Evolutionary conservation across 2,888 invertebrate genomes (phyloP), one percentile per base, ranked within the genome.

Genomic region (Itoplectis maculator): DNA sequence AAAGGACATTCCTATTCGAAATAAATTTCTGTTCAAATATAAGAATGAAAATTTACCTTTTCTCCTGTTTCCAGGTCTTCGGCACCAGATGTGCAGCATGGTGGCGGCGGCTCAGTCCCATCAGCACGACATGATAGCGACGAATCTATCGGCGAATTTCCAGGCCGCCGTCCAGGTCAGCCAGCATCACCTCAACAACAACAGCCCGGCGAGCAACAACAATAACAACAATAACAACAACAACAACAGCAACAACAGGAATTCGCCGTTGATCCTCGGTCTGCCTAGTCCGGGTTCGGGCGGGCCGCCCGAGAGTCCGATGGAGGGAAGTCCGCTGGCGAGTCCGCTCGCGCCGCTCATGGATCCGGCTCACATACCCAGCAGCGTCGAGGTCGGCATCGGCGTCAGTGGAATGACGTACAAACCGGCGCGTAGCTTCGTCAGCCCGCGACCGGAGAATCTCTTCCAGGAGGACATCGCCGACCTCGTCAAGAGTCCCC

Each of bases 71-170:
- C 0, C 87, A 92, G 92, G 97, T 56, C 94, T 97, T 79, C 95
- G 97, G 69, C 97, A 97, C 87, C 97, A 97, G 93, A 97, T 97
- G 96, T 96, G 96, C 94, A 96, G 95, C 92, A 96, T 96, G 96
- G 96, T 96, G 79, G 97, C 96, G 0, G 95, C 95, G 5, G 93
- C 93, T 4, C 92, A 92, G 63, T 92, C 92, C 18, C 92, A 92
- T 75, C 92, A 92, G 94, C 95, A 86, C 93, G 94, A 91, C 94
- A 94, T 91, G 93, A 93, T 90, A 89, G 93, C 88, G 88, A 93
- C 90, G 85, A 92, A 86, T 86, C 88, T 93, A 90, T 93, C 94
- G 91, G 94, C 94, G 77, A 91, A 90, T 72, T 88, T 91, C 11
- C 93, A 93, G 84, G 93, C 90, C 86, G 94, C 92, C 87, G 94